phyloP scores from a whole-genome alignment of 2,888 invertebrate genomes.

The Platycnemis pennipes region DNA sequence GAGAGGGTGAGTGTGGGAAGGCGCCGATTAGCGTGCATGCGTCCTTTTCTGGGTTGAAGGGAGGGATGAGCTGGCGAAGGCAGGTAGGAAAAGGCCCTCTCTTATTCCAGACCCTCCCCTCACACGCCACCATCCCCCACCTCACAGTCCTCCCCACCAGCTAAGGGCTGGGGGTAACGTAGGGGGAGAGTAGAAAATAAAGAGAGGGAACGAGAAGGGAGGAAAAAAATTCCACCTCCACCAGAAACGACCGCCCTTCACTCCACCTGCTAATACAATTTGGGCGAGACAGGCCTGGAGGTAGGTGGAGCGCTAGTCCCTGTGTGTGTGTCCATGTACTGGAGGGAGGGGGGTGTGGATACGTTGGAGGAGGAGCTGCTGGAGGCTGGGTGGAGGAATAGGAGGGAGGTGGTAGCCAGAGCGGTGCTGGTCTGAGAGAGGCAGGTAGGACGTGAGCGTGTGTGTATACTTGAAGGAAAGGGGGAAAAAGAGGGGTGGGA shows the following conservation, averaged over 20 bases:
- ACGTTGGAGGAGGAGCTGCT: background rate
- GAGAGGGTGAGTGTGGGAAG: background rate
- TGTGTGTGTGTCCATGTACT: background rate
- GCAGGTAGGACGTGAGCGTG: background rate
- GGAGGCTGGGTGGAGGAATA: background rate
- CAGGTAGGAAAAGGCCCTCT: too few relatives aligned
- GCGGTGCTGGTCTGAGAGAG: background rate
- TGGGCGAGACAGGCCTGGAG: slow-evolving; percentile 42
- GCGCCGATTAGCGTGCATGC: background rate
- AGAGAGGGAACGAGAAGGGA: background rate
- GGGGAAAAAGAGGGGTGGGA: background rate
- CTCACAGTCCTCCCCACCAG: background rate
- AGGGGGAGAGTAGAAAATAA: background rate
- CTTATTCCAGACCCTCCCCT: background rate
- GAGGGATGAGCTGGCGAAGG: background rate
- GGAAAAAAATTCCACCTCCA: background rate
- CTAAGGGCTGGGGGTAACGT: background rate
- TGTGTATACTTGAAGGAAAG: background rate
- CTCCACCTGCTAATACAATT: slow-evolving; percentile 67
- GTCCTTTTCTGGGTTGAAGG: background rate
- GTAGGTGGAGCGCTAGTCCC: slow-evolving; percentile 1
- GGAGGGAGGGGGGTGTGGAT: background rate
- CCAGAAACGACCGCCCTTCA: slow-evolving; percentile 54
- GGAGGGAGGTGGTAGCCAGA: background rate
- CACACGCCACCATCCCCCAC: background rate